These are phyloP conservation scores for Pachydiplax longipennis DNA, from an alignment of 2,888 invertebrate genomes.

Conservation along the genomic window DNA sequence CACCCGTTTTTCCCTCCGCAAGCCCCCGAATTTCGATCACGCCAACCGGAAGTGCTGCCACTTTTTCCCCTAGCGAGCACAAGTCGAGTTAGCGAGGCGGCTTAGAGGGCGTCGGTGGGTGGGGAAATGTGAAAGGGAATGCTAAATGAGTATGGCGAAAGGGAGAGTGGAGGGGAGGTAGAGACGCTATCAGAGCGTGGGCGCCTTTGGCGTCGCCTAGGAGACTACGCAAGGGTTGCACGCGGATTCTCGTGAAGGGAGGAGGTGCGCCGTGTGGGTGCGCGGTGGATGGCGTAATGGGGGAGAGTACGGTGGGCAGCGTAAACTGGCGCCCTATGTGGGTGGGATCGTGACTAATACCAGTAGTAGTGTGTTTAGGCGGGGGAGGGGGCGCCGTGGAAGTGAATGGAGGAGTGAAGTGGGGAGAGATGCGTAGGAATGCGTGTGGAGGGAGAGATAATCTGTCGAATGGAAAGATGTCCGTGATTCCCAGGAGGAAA, in stretches of 20 bases:
- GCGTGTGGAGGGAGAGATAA: background rate
- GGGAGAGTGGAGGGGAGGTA: constrained; percentile 14
- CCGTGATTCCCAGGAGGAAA: no score
- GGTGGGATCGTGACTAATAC: constrained; percentile 33
- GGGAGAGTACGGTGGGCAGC: background rate
- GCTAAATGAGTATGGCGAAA: constrained; percentile 37
- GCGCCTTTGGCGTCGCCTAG: constrained; percentile 32
- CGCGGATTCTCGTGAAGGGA: background rate
- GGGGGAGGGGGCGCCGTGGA: background rate
- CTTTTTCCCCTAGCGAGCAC: constrained; percentile 45
- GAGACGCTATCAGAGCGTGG: constrained; percentile 41
- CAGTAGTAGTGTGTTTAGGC: background rate
- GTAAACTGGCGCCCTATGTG: constrained; percentile 36
- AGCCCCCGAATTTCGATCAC: constrained; percentile 37
- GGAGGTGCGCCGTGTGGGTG: background rate
- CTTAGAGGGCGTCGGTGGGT: background rate
- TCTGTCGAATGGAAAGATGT: no score
- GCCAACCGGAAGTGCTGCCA: constrained; percentile 41
- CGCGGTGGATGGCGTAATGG: constrained; percentile 52
- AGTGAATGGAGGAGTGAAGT: background rate
- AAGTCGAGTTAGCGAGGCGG: constrained; percentile 42
- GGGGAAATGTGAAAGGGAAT: constrained; percentile 41
- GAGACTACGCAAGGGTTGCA: constrained; percentile 42
- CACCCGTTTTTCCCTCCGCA: constrained; percentile 31
- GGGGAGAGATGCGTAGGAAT: background rate